A percentile compares a stretch with the other conserved stretches of the same genome.
Conservation (phyloP, 2,113 vertebrate genomes). For the Chloroceryle aenea region DNA sequence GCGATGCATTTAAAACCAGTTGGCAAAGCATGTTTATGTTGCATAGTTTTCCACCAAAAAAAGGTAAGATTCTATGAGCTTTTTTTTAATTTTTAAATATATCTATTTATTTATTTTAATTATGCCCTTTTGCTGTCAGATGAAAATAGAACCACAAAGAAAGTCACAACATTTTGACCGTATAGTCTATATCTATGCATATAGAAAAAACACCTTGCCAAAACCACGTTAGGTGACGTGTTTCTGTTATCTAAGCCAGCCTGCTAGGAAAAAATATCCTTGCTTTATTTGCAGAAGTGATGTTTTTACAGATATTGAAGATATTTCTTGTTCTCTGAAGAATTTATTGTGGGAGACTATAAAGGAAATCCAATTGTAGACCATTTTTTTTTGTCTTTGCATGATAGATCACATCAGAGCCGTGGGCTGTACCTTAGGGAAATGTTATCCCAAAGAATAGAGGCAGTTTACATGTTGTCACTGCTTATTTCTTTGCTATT, state of each 20-base stretch:
- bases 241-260: background rate
- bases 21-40: background rate
- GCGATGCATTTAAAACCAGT: background rate
- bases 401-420: background rate
- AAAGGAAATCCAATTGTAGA: background rate
- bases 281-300: background rate
- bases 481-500: background rate
- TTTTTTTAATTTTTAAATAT: no score
- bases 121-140: background rate
- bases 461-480: background rate
- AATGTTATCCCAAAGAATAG: background rate
- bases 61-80: background rate
- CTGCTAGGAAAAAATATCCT: background rate
- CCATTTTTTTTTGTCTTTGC: background rate
- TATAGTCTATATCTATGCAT: background rate
- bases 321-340: background rate
- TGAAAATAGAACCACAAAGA: background rate
- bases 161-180: background rate
- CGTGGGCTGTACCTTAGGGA: background rate
- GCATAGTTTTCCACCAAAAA: background rate
- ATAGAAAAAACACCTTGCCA: background rate
- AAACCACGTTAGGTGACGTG: background rate
- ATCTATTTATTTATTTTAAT: background rate
- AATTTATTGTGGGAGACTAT: background rate
- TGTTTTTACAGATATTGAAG: background rate